phyloP scores from a whole-genome alignment of 2,113 vertebrate species.

The Brevimyrus niger region DNA sequence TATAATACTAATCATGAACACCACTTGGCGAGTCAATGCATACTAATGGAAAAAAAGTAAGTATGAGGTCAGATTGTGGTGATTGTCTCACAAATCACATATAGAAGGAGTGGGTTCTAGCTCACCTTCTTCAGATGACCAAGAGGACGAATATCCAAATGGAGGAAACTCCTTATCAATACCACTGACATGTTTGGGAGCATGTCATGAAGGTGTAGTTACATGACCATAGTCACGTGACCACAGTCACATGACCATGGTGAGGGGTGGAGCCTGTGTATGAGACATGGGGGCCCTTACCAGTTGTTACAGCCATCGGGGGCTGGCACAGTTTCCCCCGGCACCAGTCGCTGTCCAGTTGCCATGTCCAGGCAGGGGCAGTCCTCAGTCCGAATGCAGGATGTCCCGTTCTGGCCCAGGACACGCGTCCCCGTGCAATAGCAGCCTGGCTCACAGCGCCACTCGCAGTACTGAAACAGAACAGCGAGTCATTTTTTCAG shows the following conservation, averaged over 20 bases:
- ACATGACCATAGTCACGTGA: background rate
- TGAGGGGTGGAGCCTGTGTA: background rate
- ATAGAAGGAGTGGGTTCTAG: background rate
- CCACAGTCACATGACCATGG: background rate
- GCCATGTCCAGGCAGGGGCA: conserved; percentile 71
- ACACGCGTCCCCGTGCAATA: conserved; percentile 71
- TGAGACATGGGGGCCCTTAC: conserved; percentile 51
- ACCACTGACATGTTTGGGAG: background rate
- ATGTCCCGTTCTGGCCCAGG: conserved; percentile 55
- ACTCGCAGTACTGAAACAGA: conserved; percentile 63
- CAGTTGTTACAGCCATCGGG: conserved; percentile 76
- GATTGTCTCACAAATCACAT: background rate
- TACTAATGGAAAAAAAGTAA: background rate
- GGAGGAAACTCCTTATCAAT: background rate
- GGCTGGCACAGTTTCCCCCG: conserved; percentile 40
- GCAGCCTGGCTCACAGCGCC: conserved; percentile 76
- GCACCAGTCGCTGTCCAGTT: conserved; percentile 47
- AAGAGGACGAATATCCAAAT: background rate
- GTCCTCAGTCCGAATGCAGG: conserved; percentile 52
- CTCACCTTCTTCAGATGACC: background rate
- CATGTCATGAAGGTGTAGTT: background rate
- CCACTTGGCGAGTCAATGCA: background rate
- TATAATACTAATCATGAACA: too few relatives aligned
- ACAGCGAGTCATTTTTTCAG: background rate
- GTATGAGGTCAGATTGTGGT: background rate